phyloP scores from a whole-genome alignment of 2,113 vertebrate genomes.

The Suricata suricatta region DNA sequence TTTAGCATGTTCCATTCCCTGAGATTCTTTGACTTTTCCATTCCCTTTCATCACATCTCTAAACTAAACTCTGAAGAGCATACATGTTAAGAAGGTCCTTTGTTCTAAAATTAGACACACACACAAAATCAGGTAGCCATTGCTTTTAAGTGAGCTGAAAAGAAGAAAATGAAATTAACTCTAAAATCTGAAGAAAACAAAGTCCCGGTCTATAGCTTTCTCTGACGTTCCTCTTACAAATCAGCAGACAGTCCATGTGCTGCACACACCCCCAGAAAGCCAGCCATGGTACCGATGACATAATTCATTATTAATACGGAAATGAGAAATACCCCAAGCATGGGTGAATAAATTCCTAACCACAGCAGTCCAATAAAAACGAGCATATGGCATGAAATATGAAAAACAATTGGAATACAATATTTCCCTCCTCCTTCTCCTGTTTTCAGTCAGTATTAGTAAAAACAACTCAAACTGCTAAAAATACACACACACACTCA shows the following conservation, averaged over 20 bases:
- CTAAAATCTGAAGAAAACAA: slow-evolving; percentile 53
- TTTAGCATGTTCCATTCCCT: background rate
- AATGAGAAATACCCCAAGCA: slow-evolving; percentile 68
- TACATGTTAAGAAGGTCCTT: slow-evolving; percentile 32
- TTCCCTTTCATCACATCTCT: background rate
- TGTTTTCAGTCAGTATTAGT: background rate
- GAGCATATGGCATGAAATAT: slow-evolving; percentile 54
- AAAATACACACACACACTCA: background rate
- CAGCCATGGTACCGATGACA: slow-evolving; percentile 30
- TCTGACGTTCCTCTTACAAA: slow-evolving; percentile 6
- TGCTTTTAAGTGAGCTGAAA: background rate
- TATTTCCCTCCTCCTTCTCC: background rate
- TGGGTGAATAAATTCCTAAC: slow-evolving; percentile 79
- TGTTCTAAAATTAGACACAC: background rate
- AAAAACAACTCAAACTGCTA: slow-evolving; percentile 2
- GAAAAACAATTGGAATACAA: background rate
- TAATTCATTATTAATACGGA: slow-evolving; percentile 73
- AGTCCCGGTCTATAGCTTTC: background rate
- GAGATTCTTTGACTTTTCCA: background rate
- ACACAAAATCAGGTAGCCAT: slow-evolving; percentile 38
- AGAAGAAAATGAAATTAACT: slow-evolving; percentile 61
- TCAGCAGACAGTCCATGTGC: slow-evolving; percentile 2
- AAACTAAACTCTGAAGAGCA: slow-evolving; percentile 42
- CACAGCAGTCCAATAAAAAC: slow-evolving; percentile 71
- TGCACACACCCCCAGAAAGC: slow-evolving; percentile 32